A percentile compares a stretch with the other conserved stretches of the same genome.
Conservation (phyloP, 1,140 invertebrate species). For the Temnothorax curvispinosus region DNA sequence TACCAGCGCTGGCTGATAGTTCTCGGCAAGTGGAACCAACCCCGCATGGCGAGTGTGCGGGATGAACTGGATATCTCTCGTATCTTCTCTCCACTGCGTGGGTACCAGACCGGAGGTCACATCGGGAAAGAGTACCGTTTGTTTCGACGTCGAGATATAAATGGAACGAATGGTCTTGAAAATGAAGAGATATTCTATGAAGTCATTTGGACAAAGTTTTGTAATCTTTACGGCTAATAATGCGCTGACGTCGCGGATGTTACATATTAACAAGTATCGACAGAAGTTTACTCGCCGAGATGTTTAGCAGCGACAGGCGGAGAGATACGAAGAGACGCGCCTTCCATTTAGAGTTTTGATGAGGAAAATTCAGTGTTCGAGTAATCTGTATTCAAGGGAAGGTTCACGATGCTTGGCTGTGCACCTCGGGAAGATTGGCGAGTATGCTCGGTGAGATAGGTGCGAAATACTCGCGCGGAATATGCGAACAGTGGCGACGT, state of each 20-base stretch:
- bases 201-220: neutral
- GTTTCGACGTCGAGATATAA: neutral
- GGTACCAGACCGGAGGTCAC: neutral
- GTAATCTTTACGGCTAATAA: neutral
- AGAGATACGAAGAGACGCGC: neutral
- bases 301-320: neutral
- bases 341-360: slow-evolving; percentile 4
- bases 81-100: neutral
- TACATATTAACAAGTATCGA: slow-evolving; percentile 12
- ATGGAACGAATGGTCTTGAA: neutral
- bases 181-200: neutral
- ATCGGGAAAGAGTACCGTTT: neutral
- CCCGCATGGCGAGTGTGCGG: neutral
- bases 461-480: slow-evolving; percentile 39
- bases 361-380: slow-evolving; percentile 31
- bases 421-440: slow-evolving; percentile 14
- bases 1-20: slow-evolving; percentile 47
- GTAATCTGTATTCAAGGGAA: slow-evolving; percentile 16
- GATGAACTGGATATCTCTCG: slow-evolving; percentile 4
- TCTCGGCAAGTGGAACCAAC: slow-evolving; percentile 8
- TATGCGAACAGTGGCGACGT: slow-evolving; percentile 15
- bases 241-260: neutral
- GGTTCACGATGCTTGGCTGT: neutral
- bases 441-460: neutral
- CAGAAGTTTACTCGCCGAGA: neutral